Evolutionary conservation across 2,797 vertebrate species (phyloP), one percentile per base, ranked within the genome.

Genomic region (Rhinella marina): DNA sequence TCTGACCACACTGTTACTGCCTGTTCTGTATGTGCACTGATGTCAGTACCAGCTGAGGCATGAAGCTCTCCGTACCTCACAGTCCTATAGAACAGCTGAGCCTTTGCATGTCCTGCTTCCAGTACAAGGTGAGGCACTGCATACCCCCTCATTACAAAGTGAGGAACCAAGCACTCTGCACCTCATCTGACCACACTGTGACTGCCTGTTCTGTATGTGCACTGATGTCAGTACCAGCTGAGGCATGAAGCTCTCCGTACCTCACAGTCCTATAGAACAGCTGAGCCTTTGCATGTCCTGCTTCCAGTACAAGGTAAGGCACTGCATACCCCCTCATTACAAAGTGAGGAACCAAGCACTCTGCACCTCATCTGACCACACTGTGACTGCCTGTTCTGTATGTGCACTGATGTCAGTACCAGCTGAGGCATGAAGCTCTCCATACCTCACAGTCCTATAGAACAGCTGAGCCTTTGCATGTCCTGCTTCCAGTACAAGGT

Each of bases 401-500:
- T 57, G 16, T 83, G 7, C 21, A 64, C 25, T 23, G 11, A n/a
- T n/a, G 8, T 21, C 64, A 29, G 27, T 72, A 32, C 27, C 16
- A 57, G 3, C 16, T 57, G 52, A 54, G 52, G 13, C 52, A 11
- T 11, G 52, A 54, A 9, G 9, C 52, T 54, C 56, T 16, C 56
- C 3, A 57, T 57, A 57, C 56, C 56, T 57, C 16, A 17, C 41
- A 41, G 41, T 41, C 41, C 59, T 56, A 56, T 13, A 3, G 14
- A 56, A 3, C 12, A 11, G 54, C 54, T 54, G 54, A 12, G 0
- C 8, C 54, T 54, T 0, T 54, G 8, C 81, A 91, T 56, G 9
- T 56, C 2, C 54, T 13, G 96, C 92, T 98, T 98, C 32, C 96
- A 97, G 86, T 88, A 84, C 54, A 84, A 88, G 87, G 95, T 96